These are phyloP conservation scores for Schrankia costaestrigalis DNA, from an alignment of 2,888 invertebrate genomes.

Conservation along the genomic window DNA sequence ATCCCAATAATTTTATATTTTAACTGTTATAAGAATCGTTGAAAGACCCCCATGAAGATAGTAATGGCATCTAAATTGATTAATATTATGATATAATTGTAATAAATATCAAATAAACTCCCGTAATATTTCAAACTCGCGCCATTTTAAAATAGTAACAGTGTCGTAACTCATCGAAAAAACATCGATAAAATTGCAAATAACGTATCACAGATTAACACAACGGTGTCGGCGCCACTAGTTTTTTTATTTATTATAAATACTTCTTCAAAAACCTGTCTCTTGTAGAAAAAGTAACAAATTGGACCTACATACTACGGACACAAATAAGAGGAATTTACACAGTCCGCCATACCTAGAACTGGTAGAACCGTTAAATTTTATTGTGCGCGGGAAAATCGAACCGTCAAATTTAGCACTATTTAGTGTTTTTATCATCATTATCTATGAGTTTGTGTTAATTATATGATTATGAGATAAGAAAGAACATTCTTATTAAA, in stretches of 20 bases:
- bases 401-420: conserved; percentile 35
- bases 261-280: conserved; percentile 65
- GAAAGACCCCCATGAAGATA: conserved; percentile 19
- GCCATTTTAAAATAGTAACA: conserved; percentile 26
- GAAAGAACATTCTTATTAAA: no score
- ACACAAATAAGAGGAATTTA: conserved; percentile 67
- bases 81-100: conserved; percentile 25
- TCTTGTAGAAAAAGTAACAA: conserved; percentile 49
- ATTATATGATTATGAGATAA: conserved; percentile 25
- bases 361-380: conserved; percentile 61
- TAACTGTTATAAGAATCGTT: conserved; percentile 15
- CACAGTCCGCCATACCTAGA: conserved; percentile 52
- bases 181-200: conserved; percentile 51
- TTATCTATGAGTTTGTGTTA: conserved; percentile 14
- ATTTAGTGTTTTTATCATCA: conserved; percentile 21
- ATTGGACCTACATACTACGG: conserved; percentile 66
- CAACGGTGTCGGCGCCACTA: conserved; percentile 47
- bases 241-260: conserved; percentile 38
- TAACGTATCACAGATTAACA: conserved; percentile 45
- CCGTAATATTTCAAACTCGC: conserved; percentile 20
- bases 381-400: conserved; percentile 50
- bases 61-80: conserved; percentile 19
- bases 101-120: conserved; percentile 26
- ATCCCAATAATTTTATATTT: conserved; percentile 13
- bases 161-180: conserved; percentile 39